Base-by-base conservation (phyloP, 1,140 invertebrate genomes). In the Apis cerana region DNA sequence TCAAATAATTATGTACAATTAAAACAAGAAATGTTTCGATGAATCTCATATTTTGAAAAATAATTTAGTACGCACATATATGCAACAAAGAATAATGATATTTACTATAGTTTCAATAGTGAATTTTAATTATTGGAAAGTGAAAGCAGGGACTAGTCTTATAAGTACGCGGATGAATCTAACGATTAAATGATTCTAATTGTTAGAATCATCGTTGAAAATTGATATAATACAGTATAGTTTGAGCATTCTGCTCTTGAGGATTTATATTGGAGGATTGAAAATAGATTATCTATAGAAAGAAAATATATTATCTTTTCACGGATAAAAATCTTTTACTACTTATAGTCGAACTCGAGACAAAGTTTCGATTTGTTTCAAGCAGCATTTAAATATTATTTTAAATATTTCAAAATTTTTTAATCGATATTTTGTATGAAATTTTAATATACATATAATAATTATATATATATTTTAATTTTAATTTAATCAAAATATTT, bases 111-210 rank as follows among this genome's bases (percentile, higher is more conserved):
- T 62, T 62, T 64, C 5, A 27, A 10, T 12, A 2, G 61, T 23
- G 43, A 8, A 13, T 33, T 8, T 70, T 43, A 9, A 61, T 43
- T 43, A 71, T 33, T 2, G 17, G 17, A 17, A 21, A 13, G 27
- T 56, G n/a, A 50, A 79, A 65, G 52, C 58, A 33, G 52, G 54
- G 62, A 62, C 43, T 71, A 58, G 74, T 67, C 82, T 87, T 52
- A 75, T 91, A 91, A 91, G 89, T 91, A 91, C 90, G 86, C 84
- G 86, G 87, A 87, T 88, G 80, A 88, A 68, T 67, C 83, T 84
- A 88, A 48, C 56, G 67, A 59, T 62, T 48, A n/a, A 13, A 48
- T 23, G 43, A 69, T 50, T 50, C 19, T 69, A 50, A 23, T 27
- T 50, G 33, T 52, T 27, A 50, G 50, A 50, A 71, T 71, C 70